These are phyloP conservation scores for Plebejus melissa DNA, from an alignment of 2,888 invertebrate species.

Conservation along the genomic window DNA sequence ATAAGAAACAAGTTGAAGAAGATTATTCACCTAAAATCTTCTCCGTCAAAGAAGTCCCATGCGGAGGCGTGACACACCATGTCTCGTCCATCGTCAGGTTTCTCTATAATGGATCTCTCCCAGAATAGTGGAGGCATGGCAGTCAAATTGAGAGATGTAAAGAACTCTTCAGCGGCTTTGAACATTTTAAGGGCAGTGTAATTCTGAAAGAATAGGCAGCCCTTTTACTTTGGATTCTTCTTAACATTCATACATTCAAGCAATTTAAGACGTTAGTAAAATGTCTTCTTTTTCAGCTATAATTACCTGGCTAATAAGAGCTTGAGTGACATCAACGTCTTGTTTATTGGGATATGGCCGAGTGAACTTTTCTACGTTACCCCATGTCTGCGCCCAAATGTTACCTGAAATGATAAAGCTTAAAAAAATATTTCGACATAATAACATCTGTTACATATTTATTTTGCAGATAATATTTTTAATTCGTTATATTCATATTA, in stretches of 20 bases:
- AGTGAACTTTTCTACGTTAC: conserved; percentile 80
- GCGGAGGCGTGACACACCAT: conserved; percentile 93
- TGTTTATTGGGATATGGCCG: conserved; percentile 85
- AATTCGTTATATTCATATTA: no score
- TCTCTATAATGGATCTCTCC: conserved; percentile 90
- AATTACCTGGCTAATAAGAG: conserved; percentile 82
- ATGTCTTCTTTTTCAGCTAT: not conserved
- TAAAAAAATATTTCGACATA: no score
- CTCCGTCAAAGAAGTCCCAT: conserved; percentile 90
- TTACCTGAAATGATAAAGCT: conserved; percentile 76
- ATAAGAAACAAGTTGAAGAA: not conserved
- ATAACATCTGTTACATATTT: no score
- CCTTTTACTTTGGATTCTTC: no score
- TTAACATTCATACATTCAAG: no score
- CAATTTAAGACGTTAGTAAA: no score
- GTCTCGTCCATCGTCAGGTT: conserved; percentile 84
- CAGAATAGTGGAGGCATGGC: conserved; percentile 89
- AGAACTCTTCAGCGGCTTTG: conserved; percentile 89
- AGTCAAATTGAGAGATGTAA: conserved; percentile 87
- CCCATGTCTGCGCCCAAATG: conserved; percentile 92
- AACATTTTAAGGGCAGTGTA: conserved; percentile 89
- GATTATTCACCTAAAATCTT: conserved; percentile 85
- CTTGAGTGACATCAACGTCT: conserved; percentile 84
- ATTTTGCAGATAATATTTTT: no score
- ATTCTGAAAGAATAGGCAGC: conserved; percentile 65